These are phyloP conservation scores for Dreissena polymorpha DNA, from an alignment of 1,140 invertebrate species.

Conservation along the genomic window DNA sequence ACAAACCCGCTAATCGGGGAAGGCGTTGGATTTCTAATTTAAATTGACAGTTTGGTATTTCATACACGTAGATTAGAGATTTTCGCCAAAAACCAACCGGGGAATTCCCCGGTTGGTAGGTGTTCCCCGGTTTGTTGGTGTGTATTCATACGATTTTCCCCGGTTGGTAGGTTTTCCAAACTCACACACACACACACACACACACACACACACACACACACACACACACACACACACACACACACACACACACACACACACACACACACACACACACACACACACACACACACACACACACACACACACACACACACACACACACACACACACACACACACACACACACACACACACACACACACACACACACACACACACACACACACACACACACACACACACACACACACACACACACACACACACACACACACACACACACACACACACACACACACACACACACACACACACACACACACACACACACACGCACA, in stretches of 20 bases:
- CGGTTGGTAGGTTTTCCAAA: too few species aligned
- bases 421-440: slow-evolving; percentile 26
- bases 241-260: slow-evolving; percentile 26
- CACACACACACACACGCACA: too few species aligned
- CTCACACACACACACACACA: slow-evolving; percentile 24
- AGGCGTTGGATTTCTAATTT: too few species aligned
- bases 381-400: slow-evolving; percentile 26
- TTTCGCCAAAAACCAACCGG: too few species aligned
- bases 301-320: slow-evolving; percentile 26
- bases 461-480: too few species aligned
- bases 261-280: slow-evolving; percentile 26
- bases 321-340: slow-evolving; percentile 26
- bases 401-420: slow-evolving; percentile 26
- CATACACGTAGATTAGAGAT: too few species aligned
- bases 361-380: slow-evolving; percentile 26
- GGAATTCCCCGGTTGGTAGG: too few species aligned
- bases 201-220: slow-evolving; percentile 26
- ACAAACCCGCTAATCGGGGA: too few species aligned
- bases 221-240: slow-evolving; percentile 26
- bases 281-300: slow-evolving; percentile 26
- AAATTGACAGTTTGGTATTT: too few species aligned
- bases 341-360: slow-evolving; percentile 26
- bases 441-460: slow-evolving; percentile 26
- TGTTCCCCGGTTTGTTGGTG: too few species aligned
- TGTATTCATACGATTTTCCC: too few species aligned